Evolutionary conservation across 2,888 invertebrate species (phyloP), one percentile per base, ranked within the genome.

Genomic region (Agrotis puta): DNA sequence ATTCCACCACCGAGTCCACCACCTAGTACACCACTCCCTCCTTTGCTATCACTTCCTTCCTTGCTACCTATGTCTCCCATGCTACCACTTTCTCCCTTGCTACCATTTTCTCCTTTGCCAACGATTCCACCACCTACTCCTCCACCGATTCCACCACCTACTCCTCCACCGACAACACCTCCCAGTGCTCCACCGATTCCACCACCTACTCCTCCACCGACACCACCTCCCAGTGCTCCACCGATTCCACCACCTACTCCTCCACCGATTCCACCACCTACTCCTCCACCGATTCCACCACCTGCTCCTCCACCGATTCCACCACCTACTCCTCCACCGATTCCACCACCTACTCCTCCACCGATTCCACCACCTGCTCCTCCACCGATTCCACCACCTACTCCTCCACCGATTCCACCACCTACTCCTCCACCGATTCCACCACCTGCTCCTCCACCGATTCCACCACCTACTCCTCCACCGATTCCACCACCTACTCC

Each of bases 281-380:
- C 3, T 0, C 59, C 24, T 0, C 73, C 74, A 1, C 80, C 84
- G n/a, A 82, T 13, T 64, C 85, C 61, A 72, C 81, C 22, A 69
- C 71, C 33, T 9, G 58, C 0, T 1, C 48, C 39, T 3, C 47
- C 63, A 0, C 20, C 64, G 5, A n/a, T 0, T 3, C 22, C 22
- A 11, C 48, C 48, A 0, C 43, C 24, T 3, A 22, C 0, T 0
- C 64, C 74, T 2, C 62, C 62, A 0, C 50, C 48, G 0, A 18
- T 0, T 3, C 64, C 47, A 0, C 69, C 74, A 1, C 81, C 84
- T 14, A 83, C 4, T 53, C 84, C 74, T 2, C 62, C 62, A 0
- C 51, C 48, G 0, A 16, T 0, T 3, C 64, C 47, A 0, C 69
- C 74, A 58, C 66, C 51, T 4, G 20, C 0, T 0, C 58, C 51